Conservation (phyloP, 2,888 invertebrate species). For the Diadromus collaris region DNA sequence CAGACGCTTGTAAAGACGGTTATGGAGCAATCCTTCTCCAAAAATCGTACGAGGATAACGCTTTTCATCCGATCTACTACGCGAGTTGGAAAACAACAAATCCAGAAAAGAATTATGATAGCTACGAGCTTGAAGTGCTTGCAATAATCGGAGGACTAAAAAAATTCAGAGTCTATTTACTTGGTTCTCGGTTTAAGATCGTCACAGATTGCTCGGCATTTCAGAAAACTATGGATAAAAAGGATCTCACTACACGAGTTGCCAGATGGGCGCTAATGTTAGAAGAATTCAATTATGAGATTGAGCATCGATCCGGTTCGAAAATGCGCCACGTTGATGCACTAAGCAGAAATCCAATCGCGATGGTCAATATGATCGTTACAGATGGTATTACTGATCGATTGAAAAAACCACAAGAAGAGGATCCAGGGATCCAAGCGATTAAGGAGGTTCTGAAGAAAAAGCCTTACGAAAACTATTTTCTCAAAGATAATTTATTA, state of each 20-base stretch:
- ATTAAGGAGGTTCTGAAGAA: background rate
- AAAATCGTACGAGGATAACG: slow-evolving; percentile 13
- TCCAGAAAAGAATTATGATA: slow-evolving; percentile 25
- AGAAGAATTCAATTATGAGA: slow-evolving; percentile 35
- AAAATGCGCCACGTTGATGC: slow-evolving; percentile 51
- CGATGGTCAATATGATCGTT: background rate
- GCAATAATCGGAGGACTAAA: slow-evolving; percentile 16
- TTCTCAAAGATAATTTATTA: slow-evolving; percentile 28
- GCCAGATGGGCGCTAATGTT: slow-evolving; percentile 31
- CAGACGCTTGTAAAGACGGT: slow-evolving; percentile 26
- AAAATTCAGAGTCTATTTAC: slow-evolving; percentile 27
- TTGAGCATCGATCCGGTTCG: slow-evolving; percentile 39
- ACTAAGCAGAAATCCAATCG: slow-evolving; percentile 37
- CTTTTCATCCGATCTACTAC: slow-evolving; percentile 25
- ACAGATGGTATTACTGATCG: too few species aligned
- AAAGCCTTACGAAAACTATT: background rate
- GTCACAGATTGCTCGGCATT: too few species aligned
- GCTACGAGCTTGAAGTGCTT: slow-evolving; percentile 28
- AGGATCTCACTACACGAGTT: background rate
- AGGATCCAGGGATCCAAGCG: slow-evolving; percentile 6
- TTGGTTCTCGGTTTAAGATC: slow-evolving; percentile 25
- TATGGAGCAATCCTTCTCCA: slow-evolving; percentile 35
- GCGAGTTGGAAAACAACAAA: slow-evolving; percentile 34
- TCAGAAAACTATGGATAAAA: too few species aligned
- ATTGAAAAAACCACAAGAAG: slow-evolving; percentile 27